Conservation (phyloP, 2,888 invertebrate species). For the Anaspis maculata region DNA sequence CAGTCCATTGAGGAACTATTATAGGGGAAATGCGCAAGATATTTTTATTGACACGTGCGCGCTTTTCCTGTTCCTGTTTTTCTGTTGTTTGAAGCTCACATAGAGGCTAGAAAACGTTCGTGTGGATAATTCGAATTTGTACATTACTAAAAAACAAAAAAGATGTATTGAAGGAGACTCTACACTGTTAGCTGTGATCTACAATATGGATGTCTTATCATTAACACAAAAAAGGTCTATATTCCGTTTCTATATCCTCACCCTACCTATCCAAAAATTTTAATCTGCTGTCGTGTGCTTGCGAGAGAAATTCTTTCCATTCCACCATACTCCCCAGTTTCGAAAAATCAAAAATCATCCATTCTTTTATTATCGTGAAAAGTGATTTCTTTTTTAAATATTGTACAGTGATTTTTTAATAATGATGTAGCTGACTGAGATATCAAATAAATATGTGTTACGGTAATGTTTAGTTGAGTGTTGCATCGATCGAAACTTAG, state of each 20-base stretch:
- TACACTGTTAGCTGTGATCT: slow-evolving; percentile 43
- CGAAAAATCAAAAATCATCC: slow-evolving; percentile 10
- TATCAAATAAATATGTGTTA: slow-evolving; percentile 27
- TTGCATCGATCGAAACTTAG: slow-evolving; percentile 28
- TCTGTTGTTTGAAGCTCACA: no score
- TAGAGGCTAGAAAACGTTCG: no score
- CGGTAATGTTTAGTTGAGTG: slow-evolving; percentile 25
- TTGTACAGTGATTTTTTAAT: slow-evolving; percentile 35
- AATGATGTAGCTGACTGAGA: slow-evolving; percentile 37
- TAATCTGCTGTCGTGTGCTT: slow-evolving; percentile 3
- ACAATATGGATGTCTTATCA: slow-evolving; percentile 32
- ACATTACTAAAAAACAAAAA: no score
- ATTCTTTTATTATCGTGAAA: background rate
- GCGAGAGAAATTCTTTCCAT: slow-evolving; percentile 9
- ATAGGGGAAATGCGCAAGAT: no score
- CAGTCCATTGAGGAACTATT: no score
- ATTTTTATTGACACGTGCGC: no score
- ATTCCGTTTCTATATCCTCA: no score
- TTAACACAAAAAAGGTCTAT: slow-evolving; percentile 15
- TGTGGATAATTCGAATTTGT: slow-evolving; percentile 23
- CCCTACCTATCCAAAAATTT: no score
- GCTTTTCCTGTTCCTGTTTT: no score
- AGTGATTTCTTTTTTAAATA: slow-evolving; percentile 31
- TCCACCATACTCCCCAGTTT: no score
- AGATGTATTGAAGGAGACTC: slow-evolving; percentile 30